These are phyloP conservation scores for Zaprionus bogoriensis DNA, from an alignment of 2,888 invertebrate species.

Conservation along the genomic window DNA sequence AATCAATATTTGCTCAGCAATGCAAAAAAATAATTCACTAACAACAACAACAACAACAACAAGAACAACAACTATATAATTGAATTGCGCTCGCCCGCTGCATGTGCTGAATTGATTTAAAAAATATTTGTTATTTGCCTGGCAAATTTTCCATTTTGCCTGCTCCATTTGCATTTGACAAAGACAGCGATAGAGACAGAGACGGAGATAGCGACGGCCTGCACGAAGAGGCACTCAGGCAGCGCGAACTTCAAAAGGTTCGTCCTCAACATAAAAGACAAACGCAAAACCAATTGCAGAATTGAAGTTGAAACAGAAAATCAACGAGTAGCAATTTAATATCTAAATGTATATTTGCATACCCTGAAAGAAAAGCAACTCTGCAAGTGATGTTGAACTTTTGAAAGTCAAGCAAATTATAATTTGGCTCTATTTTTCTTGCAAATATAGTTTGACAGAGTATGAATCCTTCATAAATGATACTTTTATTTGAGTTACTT, in stretches of 20 bases:
- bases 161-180: conserved; percentile 54
- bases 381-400: too few relatives aligned
- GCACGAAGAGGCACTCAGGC: conserved; percentile 32
- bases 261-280: conserved; percentile 33
- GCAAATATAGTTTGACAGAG: too few relatives aligned
- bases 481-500: too few relatives aligned
- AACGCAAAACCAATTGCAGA: conserved; percentile 37
- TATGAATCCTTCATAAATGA: too few relatives aligned
- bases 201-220: neutral
- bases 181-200: neutral
- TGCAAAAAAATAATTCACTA: conserved; percentile 1
- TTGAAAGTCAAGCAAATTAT: too few relatives aligned
- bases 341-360: conserved; percentile 4
- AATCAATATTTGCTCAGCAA: conserved; percentile 69
- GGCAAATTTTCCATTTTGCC: conserved; percentile 20
- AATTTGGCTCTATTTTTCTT: too few relatives aligned
- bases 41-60: neutral
- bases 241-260: conserved; percentile 65
- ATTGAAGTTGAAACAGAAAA: conserved; percentile 14
- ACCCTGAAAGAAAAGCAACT: conserved; percentile 1
- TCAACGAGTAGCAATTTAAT: conserved; percentile 17
- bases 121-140: conserved; percentile 51
- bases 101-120: conserved; percentile 63
- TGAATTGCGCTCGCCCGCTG: conserved; percentile 31
- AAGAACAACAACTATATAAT: conserved; percentile 7